A percentile compares a stretch with the other conserved stretches of the same genome.
These are phyloP conservation scores for Cyphomyrmex costatus DNA, from an alignment of 1,140 invertebrate genomes.

Conservation along the genomic window DNA sequence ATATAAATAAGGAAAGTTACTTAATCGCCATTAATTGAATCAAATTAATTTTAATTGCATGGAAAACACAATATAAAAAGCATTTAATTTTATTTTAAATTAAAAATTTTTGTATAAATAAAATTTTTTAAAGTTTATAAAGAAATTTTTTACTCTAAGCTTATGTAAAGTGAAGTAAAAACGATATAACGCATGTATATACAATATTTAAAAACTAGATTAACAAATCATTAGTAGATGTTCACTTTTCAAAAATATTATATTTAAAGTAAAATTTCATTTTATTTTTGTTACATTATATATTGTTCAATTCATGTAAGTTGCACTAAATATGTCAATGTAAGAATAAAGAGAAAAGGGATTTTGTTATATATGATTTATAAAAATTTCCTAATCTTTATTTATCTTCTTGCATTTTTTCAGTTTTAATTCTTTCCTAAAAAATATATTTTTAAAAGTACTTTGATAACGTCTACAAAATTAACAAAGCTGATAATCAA, in stretches of 20 bases:
- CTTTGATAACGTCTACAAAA: neutral
- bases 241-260: neutral
- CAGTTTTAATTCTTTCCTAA: neutral
- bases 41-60: conserved; percentile 7
- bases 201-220: neutral
- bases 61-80: neutral
- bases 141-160: neutral
- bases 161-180: neutral
- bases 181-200: neutral
- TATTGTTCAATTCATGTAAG: neutral
- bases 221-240: neutral
- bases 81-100: conserved; percentile 14
- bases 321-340: neutral
- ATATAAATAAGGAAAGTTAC: neutral
- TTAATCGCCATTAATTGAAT: neutral
- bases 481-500: neutral
- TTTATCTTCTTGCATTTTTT: neutral
- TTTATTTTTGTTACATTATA: neutral
- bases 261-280: neutral
- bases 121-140: neutral
- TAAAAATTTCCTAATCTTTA: neutral
- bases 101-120: neutral
- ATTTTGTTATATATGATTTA: neutral
- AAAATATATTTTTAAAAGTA: neutral
- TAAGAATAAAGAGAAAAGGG: neutral